Base-by-base conservation (phyloP, 2,797 vertebrate species). In the Lacerta bilineata region DNA sequence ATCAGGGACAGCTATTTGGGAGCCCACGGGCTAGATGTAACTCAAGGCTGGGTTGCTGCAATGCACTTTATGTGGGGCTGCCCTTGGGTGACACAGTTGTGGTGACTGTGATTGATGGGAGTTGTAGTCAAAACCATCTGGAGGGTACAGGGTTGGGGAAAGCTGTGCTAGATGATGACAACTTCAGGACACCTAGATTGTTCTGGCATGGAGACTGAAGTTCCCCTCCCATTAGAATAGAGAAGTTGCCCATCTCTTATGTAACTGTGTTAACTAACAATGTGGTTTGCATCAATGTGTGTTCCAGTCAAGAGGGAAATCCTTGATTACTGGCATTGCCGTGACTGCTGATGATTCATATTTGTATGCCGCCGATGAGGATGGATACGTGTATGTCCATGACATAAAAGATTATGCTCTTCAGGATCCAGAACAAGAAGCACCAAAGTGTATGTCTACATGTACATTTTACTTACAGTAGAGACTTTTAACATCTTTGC, bases 281-380 rank as follows among this genome's bases (percentile, higher is more conserved):
- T 46, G 33, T 39, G 20, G 0, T 3, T 0, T 1, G n/a, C 39
- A 69, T 61, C 41, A 43, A 5, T 55, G 39, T 90, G 76, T 5
- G 10, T 93, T 78, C 84, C 85, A 96, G 97, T 96, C 97, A 7
- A 92, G 86, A 93, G 93, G 91, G 9, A 95, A 96, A 83, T 64
- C 95, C 81, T 96, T 95, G 86, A 95, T 98, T 85, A 95, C 92
- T 69, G 96, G 96, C 92, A 87, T 97, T 80, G 93, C 93, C 4
- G 95, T 97, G 75, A 92, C 94, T 11, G 89, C 90, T 2, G 93
- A 93, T 1, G 87, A 96, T 64, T 71, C 75, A 0, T 68, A 95
- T 43, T 88, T 97, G 76, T 95, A 91, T 0, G 93, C 91, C 25
- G 97, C 96, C 1, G 96, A 97, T 91, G 92, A 89, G 1, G 27